Evolutionary conservation across 2,888 invertebrate species (phyloP).

Genomic region (Amphiduros pacificus): DNA sequence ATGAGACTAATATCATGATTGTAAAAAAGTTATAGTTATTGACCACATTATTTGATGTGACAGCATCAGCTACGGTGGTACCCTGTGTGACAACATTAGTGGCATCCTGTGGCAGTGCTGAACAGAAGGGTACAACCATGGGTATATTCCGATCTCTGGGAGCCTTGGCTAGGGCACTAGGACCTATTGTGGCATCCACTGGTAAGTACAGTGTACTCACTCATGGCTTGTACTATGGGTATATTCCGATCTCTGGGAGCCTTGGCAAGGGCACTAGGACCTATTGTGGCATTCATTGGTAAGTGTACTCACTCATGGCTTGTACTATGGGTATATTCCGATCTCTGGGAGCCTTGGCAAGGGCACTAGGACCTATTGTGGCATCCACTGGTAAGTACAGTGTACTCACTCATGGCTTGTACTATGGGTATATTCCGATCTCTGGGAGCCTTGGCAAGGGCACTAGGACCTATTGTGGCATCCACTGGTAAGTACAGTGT

Average conservation of each 20-base stretch:
- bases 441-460: constrained; percentile 89
- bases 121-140: constrained; percentile 88
- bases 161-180: constrained; percentile 87
- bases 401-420: too few species aligned
- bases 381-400: constrained; percentile 79
- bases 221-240: too few species aligned
- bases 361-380: constrained; percentile 87
- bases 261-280: constrained; percentile 88
- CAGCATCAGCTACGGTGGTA: constrained; percentile 77
- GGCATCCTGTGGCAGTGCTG: constrained; percentile 75
- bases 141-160: constrained; percentile 94
- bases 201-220: constrained; percentile 67
- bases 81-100: constrained; percentile 92
- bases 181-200: constrained; percentile 84
- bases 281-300: constrained; percentile 84
- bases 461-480: constrained; percentile 85
- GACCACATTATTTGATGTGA: constrained; percentile 19
- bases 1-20: too few species aligned
- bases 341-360: constrained; percentile 89
- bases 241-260: constrained; percentile 93
- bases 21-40: background rate
- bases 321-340: constrained; percentile 94
- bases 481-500: constrained; percentile 76
- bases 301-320: too few species aligned
- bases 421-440: constrained; percentile 94